A percentile compares a stretch with the other conserved stretches of the same genome.
phyloP scores from a whole-genome alignment of 2,797 vertebrate genomes.

The Lateolabrax maculatus region DNA sequence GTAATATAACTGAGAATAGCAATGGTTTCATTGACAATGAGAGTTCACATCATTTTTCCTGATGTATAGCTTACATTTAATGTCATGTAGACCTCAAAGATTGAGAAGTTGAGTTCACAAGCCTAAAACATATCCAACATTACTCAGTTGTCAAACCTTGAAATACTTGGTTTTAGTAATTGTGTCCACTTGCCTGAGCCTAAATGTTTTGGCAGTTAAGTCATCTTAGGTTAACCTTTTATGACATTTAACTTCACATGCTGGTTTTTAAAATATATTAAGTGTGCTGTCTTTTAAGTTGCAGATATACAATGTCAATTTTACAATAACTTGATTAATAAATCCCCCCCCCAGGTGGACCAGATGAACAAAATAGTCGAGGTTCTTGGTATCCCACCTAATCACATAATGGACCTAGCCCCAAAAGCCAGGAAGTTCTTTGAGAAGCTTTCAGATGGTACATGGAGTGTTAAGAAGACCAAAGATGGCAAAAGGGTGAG shows the following conservation, averaged over 20 bases:
- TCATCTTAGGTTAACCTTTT: neutral
- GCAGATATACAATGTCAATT: neutral
- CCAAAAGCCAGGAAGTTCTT: conserved; percentile 99
- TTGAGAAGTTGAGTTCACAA: neutral
- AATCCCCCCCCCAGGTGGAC: conserved; percentile 90
- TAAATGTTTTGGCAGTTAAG: neutral
- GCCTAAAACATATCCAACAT: neutral
- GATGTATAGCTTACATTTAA: neutral
- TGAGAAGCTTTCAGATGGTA: conserved; percentile 98
- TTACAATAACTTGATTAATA: conserved; percentile 32
- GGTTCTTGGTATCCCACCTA: conserved; percentile 96
- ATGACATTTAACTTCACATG: neutral
- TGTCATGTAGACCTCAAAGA: neutral
- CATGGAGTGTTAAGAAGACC: conserved; percentile 99
- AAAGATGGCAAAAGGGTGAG: conserved; percentile 99
- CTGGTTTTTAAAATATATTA: neutral
- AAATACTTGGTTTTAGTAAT: neutral
- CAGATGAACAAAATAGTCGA: conserved; percentile 99
- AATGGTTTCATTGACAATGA: neutral
- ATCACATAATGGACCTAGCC: conserved; percentile 99
- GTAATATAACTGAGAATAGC: neutral
- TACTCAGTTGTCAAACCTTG: neutral
- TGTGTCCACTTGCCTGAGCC: neutral
- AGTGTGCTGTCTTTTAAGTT: neutral
- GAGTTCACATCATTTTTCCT: neutral